Percentiles rank a stretch among this genome's conserved stretches.
Evolutionary conservation across 2,888 invertebrate genomes (phyloP).

Genomic region (Ligdia adustata): DNA sequence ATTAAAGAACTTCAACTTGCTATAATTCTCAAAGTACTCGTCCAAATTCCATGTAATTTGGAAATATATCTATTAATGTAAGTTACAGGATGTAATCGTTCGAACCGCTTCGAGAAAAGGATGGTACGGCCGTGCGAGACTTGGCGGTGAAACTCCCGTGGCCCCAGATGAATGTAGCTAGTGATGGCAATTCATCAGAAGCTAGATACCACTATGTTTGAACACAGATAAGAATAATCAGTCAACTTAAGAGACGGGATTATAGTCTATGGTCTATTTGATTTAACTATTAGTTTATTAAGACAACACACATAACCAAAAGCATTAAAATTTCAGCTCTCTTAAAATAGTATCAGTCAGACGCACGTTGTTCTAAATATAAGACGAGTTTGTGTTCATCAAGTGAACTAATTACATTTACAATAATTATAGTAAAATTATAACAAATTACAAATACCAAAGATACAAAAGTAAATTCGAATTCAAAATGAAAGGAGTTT

Average conservation of each 20-base stretch:
- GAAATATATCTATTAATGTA: no score
- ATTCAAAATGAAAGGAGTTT: constrained; percentile 30
- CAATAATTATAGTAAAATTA: no score
- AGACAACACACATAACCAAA: background rate
- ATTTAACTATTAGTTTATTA: background rate
- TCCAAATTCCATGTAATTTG: no score
- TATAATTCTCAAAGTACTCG: no score
- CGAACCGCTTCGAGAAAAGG: no score
- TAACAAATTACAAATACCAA: no score
- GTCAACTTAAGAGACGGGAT: constrained; percentile 2
- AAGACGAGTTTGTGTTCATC: background rate
- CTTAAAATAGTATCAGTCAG: background rate
- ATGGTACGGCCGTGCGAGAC: no score
- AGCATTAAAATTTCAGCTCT: constrained; percentile 4
- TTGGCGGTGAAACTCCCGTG: no score
- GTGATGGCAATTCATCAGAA: no score
- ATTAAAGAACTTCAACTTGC: no score
- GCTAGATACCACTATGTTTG: background rate
- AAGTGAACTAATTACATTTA: background rate
- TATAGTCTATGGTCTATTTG: constrained; percentile 3
- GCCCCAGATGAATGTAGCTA: no score
- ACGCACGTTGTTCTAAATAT: background rate
- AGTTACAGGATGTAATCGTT: no score
- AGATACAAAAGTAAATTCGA: background rate
- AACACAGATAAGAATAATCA: constrained; percentile 3